Evolutionary conservation across 2,888 invertebrate genomes (phyloP).

Genomic region (Phyto melanocephala): DNA sequence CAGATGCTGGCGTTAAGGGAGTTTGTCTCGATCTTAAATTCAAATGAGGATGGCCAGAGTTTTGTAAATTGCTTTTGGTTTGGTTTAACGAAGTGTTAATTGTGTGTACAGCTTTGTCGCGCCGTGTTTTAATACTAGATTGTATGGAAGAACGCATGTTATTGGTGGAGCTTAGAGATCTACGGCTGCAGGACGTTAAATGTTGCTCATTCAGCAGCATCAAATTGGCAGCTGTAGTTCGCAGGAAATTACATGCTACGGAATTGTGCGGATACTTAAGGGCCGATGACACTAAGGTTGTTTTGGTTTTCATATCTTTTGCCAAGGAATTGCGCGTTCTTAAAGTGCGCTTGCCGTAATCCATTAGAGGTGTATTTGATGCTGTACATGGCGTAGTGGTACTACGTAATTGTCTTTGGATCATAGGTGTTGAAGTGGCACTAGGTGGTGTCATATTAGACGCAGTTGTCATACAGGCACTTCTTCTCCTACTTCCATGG

Average conservation of each 20-base stretch:
- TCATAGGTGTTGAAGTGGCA: slow-evolving; percentile 63
- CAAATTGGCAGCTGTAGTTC: slow-evolving; percentile 38
- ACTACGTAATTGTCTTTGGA: slow-evolving; percentile 75
- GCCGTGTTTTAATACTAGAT: slow-evolving; percentile 39
- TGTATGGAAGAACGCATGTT: slow-evolving; percentile 28
- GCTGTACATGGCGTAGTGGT: slow-evolving; percentile 63
- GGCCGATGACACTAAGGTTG: slow-evolving; percentile 45
- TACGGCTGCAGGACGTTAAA: slow-evolving; percentile 40
- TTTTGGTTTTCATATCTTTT: slow-evolving; percentile 70
- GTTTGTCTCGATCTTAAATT: slow-evolving; percentile 58
- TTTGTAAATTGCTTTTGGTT: slow-evolving; percentile 21
- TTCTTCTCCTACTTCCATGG: slow-evolving; percentile 61
- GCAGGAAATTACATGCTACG: slow-evolving; percentile 46
- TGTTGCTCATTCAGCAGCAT: slow-evolving; percentile 50
- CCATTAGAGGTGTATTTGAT: slow-evolving; percentile 53
- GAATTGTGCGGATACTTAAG: slow-evolving; percentile 50
- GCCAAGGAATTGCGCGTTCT: slow-evolving; percentile 73
- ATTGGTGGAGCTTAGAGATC: slow-evolving; percentile 15
- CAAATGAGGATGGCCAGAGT: slow-evolving; percentile 19
- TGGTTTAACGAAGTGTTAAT: slow-evolving; percentile 32
- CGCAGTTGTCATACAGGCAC: slow-evolving; percentile 37
- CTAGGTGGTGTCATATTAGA: slow-evolving; percentile 39
- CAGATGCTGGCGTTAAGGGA: neutral
- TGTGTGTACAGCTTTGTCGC: slow-evolving; percentile 4
- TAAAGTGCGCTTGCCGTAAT: slow-evolving; percentile 75